A percentile compares a stretch with the other conserved stretches of the same genome.
These are phyloP conservation scores for Furcifer pardalis DNA, from an alignment of 2,797 vertebrate species.

Conservation along the genomic window DNA sequence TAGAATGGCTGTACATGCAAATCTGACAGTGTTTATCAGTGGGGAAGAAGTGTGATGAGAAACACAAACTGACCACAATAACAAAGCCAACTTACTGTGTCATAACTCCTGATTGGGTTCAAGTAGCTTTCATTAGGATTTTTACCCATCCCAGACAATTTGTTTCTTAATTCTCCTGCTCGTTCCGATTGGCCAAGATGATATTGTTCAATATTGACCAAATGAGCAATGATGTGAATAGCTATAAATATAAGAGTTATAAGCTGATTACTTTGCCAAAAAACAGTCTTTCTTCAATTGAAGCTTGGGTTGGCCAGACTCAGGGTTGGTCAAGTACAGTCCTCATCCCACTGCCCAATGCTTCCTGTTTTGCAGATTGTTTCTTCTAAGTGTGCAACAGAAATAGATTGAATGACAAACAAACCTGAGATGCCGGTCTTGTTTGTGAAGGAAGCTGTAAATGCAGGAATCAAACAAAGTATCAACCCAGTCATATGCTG, in stretches of 20 bases:
- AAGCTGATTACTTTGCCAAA: not conserved
- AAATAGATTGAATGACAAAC: too few species aligned
- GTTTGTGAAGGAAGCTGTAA: too few species aligned
- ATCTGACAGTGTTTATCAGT: not conserved
- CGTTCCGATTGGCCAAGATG: slow-evolving; percentile 68
- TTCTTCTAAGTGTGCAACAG: too few species aligned
- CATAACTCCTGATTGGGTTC: slow-evolving; percentile 78
- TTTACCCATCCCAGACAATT: slow-evolving; percentile 77
- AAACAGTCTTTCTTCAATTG: not conserved
- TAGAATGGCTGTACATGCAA: not conserved
- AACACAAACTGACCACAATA: slow-evolving; percentile 20
- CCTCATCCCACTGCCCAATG: too few species aligned
- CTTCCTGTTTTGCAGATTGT: too few species aligned
- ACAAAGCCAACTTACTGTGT: slow-evolving; percentile 68
- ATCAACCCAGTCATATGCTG: too few species aligned
- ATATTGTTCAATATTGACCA: slow-evolving; percentile 78
- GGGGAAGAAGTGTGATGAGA: slow-evolving; percentile 41
- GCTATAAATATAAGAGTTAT: slow-evolving; percentile 57
- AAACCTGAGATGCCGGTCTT: too few species aligned
- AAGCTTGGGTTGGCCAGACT: not conserved
- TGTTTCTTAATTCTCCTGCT: slow-evolving; percentile 67
- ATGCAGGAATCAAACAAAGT: too few species aligned
- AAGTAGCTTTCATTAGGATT: slow-evolving; percentile 79
- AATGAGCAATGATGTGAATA: slow-evolving; percentile 77
- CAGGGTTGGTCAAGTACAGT: not conserved